These are phyloP conservation scores for Anguilla pacifica DNA, from an alignment of 2,797 vertebrate genomes.

Conservation along the genomic window DNA sequence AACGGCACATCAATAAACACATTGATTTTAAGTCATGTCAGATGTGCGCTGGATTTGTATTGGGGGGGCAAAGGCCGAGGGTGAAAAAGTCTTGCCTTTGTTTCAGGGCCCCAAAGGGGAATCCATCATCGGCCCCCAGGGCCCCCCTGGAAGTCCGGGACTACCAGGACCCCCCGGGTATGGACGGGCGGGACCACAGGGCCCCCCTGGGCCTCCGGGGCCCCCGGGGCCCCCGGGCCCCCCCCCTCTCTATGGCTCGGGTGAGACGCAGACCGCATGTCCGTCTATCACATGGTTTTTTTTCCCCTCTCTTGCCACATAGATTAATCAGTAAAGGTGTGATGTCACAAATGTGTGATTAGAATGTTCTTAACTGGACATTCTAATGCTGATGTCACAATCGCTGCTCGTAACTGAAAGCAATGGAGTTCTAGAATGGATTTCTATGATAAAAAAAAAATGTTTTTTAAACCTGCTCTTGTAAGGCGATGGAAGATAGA, in stretches of 20 bases:
- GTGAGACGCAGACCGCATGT: constrained; percentile 54
- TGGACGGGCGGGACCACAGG: constrained; percentile 80
- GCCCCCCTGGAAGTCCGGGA: constrained; percentile 82
- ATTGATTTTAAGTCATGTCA: background rate
- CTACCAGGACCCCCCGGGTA: constrained; percentile 80
- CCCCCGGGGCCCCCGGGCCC: constrained; percentile 83
- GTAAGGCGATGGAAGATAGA: too few relatives aligned
- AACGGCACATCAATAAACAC: background rate
- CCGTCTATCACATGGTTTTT: background rate
- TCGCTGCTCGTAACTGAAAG: too few relatives aligned
- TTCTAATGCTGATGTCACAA: too few relatives aligned
- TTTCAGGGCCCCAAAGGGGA: constrained; percentile 90
- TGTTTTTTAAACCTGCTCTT: too few relatives aligned
- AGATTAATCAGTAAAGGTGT: too few relatives aligned
- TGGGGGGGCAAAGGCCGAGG: background rate
- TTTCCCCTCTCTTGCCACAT: too few relatives aligned
- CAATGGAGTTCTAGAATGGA: too few relatives aligned
- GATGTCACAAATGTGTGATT: too few relatives aligned
- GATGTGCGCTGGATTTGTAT: constrained; percentile 1
- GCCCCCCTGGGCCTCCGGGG: constrained; percentile 82
- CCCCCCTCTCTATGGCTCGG: constrained; percentile 68
- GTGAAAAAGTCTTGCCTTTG: background rate
- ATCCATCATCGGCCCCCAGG: constrained; percentile 79
- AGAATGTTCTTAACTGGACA: too few relatives aligned
- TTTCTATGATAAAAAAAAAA: too few relatives aligned